Evolutionary conservation across 2,888 invertebrate species (phyloP).

Genomic region (Hydraecia micacea): DNA sequence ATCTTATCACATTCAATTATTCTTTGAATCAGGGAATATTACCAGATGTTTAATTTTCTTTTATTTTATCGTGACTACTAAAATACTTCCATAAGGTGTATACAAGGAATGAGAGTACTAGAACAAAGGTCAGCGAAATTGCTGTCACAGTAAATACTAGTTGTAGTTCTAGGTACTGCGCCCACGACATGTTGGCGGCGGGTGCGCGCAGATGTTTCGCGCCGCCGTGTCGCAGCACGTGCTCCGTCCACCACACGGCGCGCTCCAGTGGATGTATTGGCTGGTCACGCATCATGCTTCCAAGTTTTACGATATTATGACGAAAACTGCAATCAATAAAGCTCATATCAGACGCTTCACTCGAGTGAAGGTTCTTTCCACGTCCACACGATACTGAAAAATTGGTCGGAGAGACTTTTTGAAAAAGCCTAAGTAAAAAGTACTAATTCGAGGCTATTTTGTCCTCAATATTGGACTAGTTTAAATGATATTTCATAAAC

Average conservation of each 20-base stretch:
- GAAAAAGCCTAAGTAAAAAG: no score
- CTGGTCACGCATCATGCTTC: constrained; percentile 63
- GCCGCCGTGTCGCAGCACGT: constrained; percentile 71
- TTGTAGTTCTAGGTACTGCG: constrained; percentile 40
- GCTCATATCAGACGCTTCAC: background rate
- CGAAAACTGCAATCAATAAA: constrained; percentile 59
- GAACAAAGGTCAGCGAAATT: background rate
- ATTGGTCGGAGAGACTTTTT: no score
- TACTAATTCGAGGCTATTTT: no score
- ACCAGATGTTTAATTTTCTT: background rate
- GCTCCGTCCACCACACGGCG: constrained; percentile 75
- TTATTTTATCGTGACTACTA: background rate
- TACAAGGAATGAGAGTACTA: background rate
- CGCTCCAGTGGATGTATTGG: constrained; percentile 66
- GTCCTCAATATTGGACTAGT: no score
- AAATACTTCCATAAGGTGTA: background rate
- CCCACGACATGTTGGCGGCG: constrained; percentile 59
- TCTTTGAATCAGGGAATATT: background rate
- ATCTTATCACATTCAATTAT: background rate
- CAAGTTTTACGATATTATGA: constrained; percentile 61
- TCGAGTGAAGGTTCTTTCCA: background rate
- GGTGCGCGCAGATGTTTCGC: constrained; percentile 69
- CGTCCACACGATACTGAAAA: background rate
- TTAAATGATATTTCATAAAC: no score
- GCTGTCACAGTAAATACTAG: constrained; percentile 8